phyloP scores from a whole-genome alignment of 2,113 vertebrate species.

The Rhinopomastus cyanomelas region DNA sequence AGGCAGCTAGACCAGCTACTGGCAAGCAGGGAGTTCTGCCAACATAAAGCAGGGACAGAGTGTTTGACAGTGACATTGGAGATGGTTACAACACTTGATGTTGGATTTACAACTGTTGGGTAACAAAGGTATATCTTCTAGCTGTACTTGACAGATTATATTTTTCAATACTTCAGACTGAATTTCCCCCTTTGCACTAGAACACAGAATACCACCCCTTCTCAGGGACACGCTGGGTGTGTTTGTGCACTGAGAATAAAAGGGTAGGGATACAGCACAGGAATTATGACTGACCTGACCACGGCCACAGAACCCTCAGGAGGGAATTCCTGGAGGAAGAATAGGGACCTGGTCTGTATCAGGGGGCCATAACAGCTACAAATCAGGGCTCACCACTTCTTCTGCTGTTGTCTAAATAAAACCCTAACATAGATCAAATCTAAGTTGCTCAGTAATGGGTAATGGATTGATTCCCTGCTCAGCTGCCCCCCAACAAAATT shows the following conservation, averaged over 20 bases:
- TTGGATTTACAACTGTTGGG: not conserved
- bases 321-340: constrained; percentile 44
- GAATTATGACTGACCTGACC: constrained; percentile 16
- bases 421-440: constrained; percentile 30
- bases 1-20: not conserved
- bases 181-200: not conserved
- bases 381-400: constrained; percentile 41
- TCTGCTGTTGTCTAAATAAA: constrained; percentile 60
- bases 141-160: not conserved
- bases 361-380: constrained; percentile 37
- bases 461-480: not conserved
- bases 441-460: not conserved
- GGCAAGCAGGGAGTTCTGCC: not conserved
- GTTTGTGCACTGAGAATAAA: not conserved
- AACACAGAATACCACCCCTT: not conserved
- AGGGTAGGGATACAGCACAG: not conserved
- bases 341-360: constrained; percentile 49
- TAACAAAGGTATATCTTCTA: not conserved
- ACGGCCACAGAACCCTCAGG: not conserved
- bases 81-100: not conserved
- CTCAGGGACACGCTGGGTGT: not conserved
- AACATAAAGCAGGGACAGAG: not conserved
- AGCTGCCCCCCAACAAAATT: not conserved
- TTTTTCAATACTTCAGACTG: not conserved
- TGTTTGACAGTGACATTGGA: not conserved